These are phyloP conservation scores for Megaceryle torquata DNA, from an alignment of 2,113 vertebrate genomes.

Conservation along the genomic window DNA sequence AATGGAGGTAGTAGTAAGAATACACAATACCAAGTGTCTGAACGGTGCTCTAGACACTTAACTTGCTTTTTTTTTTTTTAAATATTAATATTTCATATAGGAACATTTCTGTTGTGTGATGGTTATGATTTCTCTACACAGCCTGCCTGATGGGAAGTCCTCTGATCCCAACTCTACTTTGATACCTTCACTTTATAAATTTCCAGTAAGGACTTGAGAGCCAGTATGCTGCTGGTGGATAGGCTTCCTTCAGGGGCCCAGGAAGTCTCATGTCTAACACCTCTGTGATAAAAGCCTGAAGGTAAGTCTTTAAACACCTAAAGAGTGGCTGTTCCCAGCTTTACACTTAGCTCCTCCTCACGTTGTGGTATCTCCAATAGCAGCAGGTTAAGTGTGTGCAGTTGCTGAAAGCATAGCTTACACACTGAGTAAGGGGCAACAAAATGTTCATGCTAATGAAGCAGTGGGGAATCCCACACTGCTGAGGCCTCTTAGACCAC, in stretches of 20 bases:
- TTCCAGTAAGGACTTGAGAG: background rate
- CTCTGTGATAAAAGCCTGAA: background rate
- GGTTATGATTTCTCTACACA: background rate
- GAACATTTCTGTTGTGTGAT: background rate
- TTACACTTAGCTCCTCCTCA: background rate
- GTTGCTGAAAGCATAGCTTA: slow-evolving; percentile 7
- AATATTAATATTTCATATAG: background rate
- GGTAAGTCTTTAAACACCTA: background rate
- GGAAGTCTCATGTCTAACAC: background rate
- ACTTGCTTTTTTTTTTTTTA: background rate
- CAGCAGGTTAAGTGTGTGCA: slow-evolving; percentile 1
- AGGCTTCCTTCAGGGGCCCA: background rate
- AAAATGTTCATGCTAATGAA: background rate
- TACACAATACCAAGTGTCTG: background rate
- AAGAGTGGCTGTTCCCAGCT: background rate
- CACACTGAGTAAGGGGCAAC: background rate
- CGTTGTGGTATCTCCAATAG: background rate
- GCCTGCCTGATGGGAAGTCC: background rate
- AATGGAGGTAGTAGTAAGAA: slow-evolving; percentile 44
- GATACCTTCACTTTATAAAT: background rate
- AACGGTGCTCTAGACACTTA: background rate
- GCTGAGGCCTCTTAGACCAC: background rate
- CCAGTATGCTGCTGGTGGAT: background rate
- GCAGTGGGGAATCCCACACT: background rate
- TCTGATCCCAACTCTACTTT: background rate